Conservation (phyloP, 2,113 vertebrate genomes). For the Gulo gulo region DNA sequence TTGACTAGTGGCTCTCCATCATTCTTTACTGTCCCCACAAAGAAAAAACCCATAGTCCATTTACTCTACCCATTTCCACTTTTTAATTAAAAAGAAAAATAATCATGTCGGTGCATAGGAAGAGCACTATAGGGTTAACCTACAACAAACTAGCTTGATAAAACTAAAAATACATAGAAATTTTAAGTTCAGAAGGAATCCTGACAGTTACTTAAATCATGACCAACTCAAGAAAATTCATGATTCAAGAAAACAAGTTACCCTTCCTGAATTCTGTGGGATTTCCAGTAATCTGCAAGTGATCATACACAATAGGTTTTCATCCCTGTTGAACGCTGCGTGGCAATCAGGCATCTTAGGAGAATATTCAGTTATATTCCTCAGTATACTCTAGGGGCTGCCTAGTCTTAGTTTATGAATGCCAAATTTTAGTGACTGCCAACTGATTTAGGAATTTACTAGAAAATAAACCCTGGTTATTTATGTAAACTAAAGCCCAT, state of each 20-base stretch:
- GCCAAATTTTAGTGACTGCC: not conserved
- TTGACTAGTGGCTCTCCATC: not conserved
- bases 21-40: not conserved
- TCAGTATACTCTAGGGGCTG: not conserved
- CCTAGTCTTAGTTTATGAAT: not conserved
- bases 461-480: conserved; percentile 22
- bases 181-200: conserved; percentile 33
- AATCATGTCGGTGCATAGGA: not conserved
- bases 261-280: not conserved
- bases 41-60: not conserved
- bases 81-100: conserved; percentile 16
- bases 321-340: not conserved
- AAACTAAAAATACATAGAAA: not conserved
- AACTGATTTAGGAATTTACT: not conserved
- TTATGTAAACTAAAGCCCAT: not conserved
- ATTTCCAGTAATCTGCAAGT: not conserved
- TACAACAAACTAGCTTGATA: not conserved
- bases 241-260: not conserved
- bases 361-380: not conserved
- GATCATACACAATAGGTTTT: not conserved
- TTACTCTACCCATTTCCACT: not conserved
- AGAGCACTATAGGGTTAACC: not conserved
- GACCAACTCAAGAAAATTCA: not conserved
- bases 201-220: not conserved
- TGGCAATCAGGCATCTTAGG: not conserved